phyloP scores from a whole-genome alignment of 2,797 vertebrate species.

The Pipistrellus pipistrellus region DNA sequence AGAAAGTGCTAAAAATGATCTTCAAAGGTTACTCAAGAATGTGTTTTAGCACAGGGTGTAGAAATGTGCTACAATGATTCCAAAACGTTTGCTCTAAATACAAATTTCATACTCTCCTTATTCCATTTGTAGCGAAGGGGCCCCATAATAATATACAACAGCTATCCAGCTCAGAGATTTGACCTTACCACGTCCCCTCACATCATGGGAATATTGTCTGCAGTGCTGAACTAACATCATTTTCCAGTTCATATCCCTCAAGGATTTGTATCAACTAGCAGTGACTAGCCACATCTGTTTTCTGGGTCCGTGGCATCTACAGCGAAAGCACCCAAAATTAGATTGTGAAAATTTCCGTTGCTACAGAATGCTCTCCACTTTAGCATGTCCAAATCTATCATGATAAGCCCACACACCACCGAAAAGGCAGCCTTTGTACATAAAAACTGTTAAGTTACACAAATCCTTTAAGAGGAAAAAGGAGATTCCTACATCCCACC shows the following conservation, averaged over 20 bases:
- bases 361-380: background rate
- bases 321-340: background rate
- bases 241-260: background rate
- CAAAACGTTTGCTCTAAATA: background rate
- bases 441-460: background rate
- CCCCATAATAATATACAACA: background rate
- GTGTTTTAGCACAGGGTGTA: background rate
- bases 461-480: background rate
- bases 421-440: background rate
- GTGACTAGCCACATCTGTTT: background rate
- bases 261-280: background rate
- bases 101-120: background rate
- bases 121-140: background rate
- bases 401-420: background rate
- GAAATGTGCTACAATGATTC: background rate
- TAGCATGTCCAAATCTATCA: background rate
- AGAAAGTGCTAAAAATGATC: background rate
- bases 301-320: background rate
- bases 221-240: background rate
- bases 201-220: constrained; percentile 2
- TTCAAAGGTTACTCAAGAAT: background rate
- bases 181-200: background rate
- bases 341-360: background rate
- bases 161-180: background rate
- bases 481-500: background rate